Evolutionary conservation across 1,140 invertebrate species (phyloP).

Genomic region (Thaumetopoea pityocampa): DNA sequence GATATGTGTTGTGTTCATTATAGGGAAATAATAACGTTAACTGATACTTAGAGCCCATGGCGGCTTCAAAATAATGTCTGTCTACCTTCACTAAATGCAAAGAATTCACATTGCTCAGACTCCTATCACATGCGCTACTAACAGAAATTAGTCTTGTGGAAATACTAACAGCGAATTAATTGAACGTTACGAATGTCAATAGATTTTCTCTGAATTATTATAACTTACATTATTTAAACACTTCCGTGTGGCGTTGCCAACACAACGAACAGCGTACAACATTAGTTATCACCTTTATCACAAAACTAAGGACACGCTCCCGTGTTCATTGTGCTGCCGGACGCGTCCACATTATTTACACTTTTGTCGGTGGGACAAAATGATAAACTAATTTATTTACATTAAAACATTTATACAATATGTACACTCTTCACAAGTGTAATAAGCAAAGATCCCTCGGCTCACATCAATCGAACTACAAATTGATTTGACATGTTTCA

Average conservation of each 20-base stretch:
- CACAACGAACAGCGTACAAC: slow-evolving; percentile 7
- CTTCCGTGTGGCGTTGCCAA: too few species aligned
- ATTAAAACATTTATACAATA: slow-evolving; percentile 47
- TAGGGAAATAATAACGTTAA: too few species aligned
- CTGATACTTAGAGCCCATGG: too few species aligned
- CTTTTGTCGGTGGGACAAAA: slow-evolving; percentile 56
- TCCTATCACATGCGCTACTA: background rate
- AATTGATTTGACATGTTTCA: too few species aligned
- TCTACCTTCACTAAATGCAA: too few species aligned
- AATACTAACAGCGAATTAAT: slow-evolving; percentile 5
- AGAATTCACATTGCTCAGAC: too few species aligned
- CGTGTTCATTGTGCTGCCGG: slow-evolving; percentile 3
- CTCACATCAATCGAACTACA: background rate
- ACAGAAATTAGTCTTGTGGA: background rate
- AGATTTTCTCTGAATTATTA: too few species aligned
- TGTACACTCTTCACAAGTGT: slow-evolving; percentile 34
- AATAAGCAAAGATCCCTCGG: too few species aligned
- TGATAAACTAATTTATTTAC: slow-evolving; percentile 60
- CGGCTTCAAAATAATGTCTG: too few species aligned
- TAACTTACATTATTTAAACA: too few species aligned
- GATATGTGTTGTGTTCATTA: too few species aligned
- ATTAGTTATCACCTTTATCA: background rate
- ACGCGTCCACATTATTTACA: slow-evolving; percentile 25
- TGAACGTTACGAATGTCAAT: slow-evolving; percentile 1
- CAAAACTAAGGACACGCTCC: background rate